phyloP scores from a whole-genome alignment of 1,140 invertebrate genomes.

The Habropoda laboriosa region DNA sequence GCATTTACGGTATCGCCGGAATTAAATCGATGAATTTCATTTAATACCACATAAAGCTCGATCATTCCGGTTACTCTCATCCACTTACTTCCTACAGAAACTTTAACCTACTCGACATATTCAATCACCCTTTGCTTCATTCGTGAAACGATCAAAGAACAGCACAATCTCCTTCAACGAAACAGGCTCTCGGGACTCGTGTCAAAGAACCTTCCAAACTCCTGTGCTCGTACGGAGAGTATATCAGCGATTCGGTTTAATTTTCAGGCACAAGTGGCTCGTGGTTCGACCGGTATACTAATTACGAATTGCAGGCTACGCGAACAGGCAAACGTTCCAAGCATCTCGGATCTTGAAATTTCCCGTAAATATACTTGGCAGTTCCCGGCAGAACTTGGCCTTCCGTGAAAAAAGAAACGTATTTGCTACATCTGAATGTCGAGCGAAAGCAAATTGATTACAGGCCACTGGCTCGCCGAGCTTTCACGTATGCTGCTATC shows the following conservation, averaged over 20 bases:
- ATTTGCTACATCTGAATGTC: constrained; percentile 30
- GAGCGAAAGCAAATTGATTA: constrained; percentile 51
- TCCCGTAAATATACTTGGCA: constrained; percentile 1
- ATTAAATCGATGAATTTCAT: no score
- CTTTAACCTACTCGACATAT: no score
- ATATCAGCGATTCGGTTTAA: constrained; percentile 25
- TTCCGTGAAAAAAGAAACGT: constrained; percentile 16
- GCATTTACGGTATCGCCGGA: no score
- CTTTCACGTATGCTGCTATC: constrained; percentile 42
- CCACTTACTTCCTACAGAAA: no score
- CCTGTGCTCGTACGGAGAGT: neutral
- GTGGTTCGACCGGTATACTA: neutral
- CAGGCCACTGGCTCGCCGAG: constrained; percentile 11
- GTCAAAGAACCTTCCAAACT: constrained; percentile 20
- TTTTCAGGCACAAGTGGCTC: neutral
- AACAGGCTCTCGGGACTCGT: no score
- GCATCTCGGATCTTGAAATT: constrained; percentile 34
- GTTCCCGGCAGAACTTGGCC: no score
- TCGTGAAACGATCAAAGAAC: neutral
- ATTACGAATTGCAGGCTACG: constrained; percentile 10
- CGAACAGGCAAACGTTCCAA: constrained; percentile 1
- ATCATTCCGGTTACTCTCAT: no score
- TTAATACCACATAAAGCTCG: no score
- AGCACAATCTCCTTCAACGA: neutral
- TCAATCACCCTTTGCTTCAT: neutral